phyloP scores from a whole-genome alignment of 2,113 vertebrate species.

The Acrocephalus kingi region DNA sequence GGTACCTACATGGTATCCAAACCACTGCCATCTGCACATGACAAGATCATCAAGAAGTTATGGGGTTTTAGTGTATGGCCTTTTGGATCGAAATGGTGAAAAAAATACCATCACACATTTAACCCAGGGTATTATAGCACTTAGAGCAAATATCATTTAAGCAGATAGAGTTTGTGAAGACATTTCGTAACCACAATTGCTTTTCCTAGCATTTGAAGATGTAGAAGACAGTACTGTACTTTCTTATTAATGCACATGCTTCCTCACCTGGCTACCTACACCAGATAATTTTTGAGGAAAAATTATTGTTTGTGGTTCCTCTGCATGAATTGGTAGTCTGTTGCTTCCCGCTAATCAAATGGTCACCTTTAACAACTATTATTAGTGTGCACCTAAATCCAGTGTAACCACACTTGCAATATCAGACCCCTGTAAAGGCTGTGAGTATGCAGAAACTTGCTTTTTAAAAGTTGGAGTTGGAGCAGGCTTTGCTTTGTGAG shows the following conservation, averaged over 20 bases:
- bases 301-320: neutral
- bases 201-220: neutral
- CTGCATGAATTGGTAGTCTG: neutral
- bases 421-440: neutral
- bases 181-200: neutral
- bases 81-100: neutral
- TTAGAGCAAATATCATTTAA: neutral
- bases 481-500: neutral
- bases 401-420: neutral
- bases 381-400: neutral
- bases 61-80: accelerated
- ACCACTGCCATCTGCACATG: neutral
- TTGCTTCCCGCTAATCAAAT: neutral
- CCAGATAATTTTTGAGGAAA: neutral
- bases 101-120: neutral
- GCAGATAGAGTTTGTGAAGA: neutral
- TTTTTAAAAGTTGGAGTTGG: neutral
- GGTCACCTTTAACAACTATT: neutral
- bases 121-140: neutral
- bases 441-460: neutral
- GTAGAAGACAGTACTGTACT: neutral
- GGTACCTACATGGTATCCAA: neutral
- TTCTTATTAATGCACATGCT: neutral
- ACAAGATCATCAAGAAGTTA: neutral
- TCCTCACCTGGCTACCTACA: neutral